Evolutionary conservation across 2,113 vertebrate species (phyloP).

Genomic region (Cyanoderma ruficeps): DNA sequence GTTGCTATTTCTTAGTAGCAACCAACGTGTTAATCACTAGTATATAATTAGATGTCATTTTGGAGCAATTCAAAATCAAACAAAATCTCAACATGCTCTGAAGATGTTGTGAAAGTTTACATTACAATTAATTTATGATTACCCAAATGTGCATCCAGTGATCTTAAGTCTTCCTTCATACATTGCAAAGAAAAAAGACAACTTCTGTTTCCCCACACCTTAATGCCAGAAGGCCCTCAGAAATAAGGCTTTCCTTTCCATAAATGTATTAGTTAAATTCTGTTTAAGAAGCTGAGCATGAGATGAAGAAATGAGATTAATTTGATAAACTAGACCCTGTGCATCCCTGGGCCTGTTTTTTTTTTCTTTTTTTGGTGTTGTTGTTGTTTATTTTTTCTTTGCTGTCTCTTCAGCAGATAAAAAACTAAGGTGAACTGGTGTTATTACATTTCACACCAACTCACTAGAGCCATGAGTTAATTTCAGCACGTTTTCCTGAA

Average conservation of each 20-base stretch:
- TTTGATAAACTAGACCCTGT: not conserved
- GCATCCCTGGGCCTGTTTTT: not conserved
- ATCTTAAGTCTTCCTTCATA: slow-evolving; percentile 48
- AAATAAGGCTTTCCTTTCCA: slow-evolving; percentile 22
- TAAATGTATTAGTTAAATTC: slow-evolving; percentile 13
- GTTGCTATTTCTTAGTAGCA: slow-evolving; percentile 64
- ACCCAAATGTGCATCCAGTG: slow-evolving; percentile 55
- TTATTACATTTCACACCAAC: slow-evolving; percentile 32
- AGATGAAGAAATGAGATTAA: not conserved
- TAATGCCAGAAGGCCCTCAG: not conserved
- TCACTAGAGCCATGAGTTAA: slow-evolving; percentile 47
- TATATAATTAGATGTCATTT: slow-evolving; percentile 71
- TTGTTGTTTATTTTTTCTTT: not conserved
- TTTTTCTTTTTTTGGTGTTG: not conserved
- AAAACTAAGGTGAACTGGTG: not conserved
- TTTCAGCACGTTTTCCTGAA: slow-evolving; percentile 41
- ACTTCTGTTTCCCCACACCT: slow-evolving; percentile 12
- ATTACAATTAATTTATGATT: slow-evolving; percentile 71
- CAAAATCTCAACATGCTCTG: slow-evolving; percentile 64
- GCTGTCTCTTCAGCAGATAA: not conserved
- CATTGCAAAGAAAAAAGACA: slow-evolving; percentile 39
- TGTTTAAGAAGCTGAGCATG: not conserved
- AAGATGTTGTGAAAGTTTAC: slow-evolving; percentile 66
- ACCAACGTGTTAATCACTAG: slow-evolving; percentile 64
- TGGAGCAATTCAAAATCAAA: slow-evolving; percentile 71